Evolutionary conservation across 1,140 invertebrate species (phyloP).

Genomic region (Drosophila oshimai): DNA sequence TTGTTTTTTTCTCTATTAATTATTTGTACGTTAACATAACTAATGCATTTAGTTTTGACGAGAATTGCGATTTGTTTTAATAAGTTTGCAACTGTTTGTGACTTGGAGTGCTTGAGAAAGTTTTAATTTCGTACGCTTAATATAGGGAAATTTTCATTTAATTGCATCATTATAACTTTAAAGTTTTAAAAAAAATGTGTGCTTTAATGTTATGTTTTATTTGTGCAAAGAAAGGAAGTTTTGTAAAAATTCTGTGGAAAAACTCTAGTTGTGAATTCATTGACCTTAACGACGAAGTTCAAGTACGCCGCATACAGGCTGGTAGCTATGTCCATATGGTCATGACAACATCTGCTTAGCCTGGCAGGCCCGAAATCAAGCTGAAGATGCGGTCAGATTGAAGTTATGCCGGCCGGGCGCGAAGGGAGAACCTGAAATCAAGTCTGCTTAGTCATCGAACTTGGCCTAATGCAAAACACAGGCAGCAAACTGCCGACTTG

Average conservation of each 20-base stretch:
- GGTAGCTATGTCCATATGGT: constrained; percentile 11
- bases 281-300: constrained; percentile 14
- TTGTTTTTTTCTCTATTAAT: constrained; percentile 18
- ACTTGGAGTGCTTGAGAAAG: constrained; percentile 1
- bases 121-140: constrained; percentile 1
- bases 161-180: not conserved
- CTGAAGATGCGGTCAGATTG: constrained; percentile 62
- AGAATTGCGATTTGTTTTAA: constrained; percentile 33
- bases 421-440: constrained; percentile 39
- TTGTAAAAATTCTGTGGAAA: not conserved
- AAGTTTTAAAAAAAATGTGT: too few relatives aligned
- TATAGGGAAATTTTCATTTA: not conserved
- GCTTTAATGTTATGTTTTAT: too few relatives aligned
- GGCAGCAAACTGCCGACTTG: constrained; percentile 46
- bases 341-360: constrained; percentile 31
- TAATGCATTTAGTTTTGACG: constrained; percentile 48
- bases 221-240: too few relatives aligned
- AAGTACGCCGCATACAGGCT: constrained; percentile 1
- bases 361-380: constrained; percentile 37
- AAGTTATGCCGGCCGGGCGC: constrained; percentile 65
- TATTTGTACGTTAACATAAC: constrained; percentile 20
- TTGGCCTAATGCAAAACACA: constrained; percentile 74
- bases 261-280: not conserved
- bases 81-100: constrained; percentile 5
- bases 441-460: constrained; percentile 76